These are phyloP conservation scores for Notechis scutatus DNA, from an alignment of 2,113 vertebrate species.

Conservation along the genomic window DNA sequence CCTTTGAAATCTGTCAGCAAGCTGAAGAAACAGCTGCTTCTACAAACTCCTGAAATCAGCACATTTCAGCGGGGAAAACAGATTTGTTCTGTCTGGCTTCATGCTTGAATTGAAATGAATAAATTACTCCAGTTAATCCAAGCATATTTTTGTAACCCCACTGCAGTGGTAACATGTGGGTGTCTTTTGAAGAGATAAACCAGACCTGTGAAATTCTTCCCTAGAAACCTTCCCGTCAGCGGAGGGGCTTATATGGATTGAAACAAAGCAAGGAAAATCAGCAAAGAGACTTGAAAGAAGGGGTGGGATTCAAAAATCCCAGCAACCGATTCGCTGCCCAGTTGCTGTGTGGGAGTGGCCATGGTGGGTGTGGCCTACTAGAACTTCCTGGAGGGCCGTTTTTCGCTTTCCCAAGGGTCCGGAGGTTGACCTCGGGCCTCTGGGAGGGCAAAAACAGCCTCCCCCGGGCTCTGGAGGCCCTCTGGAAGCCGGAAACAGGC, in stretches of 20 bases:
- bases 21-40: constrained; percentile 77
- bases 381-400: too few species aligned
- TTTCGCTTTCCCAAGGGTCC: too few species aligned
- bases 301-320: too few species aligned
- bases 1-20: constrained; percentile 75
- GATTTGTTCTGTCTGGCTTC: constrained; percentile 49
- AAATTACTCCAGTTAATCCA: background rate
- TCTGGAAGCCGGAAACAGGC: too few species aligned
- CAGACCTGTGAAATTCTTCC: background rate
- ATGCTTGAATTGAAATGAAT: background rate
- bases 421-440: too few species aligned
- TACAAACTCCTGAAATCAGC: constrained; percentile 77
- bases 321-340: too few species aligned
- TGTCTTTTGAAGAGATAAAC: background rate
- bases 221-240: background rate
- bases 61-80: constrained; percentile 75
- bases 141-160: background rate
- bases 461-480: too few species aligned
- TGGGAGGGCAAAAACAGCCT: too few species aligned
- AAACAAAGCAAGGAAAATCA: background rate
- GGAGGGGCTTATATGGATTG: background rate
- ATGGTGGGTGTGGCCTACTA: too few species aligned
- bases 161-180: background rate
- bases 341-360: too few species aligned
- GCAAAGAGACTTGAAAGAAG: background rate